Evolutionary conservation across 2,797 vertebrate species (phyloP).

Genomic region (Chelmon rostratus): DNA sequence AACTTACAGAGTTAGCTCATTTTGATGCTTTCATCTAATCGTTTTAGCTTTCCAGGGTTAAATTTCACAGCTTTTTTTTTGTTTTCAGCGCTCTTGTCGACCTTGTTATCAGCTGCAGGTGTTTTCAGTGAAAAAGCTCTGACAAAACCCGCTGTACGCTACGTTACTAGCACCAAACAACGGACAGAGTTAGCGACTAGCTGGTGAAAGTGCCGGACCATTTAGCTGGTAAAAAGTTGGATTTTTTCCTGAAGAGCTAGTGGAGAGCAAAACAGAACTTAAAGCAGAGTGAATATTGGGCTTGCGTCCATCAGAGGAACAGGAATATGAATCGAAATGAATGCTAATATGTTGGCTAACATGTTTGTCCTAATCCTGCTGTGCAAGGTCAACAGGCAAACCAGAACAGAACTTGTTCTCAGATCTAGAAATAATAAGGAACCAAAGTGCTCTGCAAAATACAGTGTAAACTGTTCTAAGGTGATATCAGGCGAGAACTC

Average conservation of each 20-base stretch:
- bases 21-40: too few species aligned
- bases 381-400: not conserved
- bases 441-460: not conserved
- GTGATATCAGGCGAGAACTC: slow-evolving; percentile 11
- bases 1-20: too few species aligned
- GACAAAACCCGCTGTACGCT: too few species aligned
- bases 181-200: too few species aligned
- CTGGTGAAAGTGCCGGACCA: too few species aligned
- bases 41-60: too few species aligned
- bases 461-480: not conserved
- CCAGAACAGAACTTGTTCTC: not conserved
- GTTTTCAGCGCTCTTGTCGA: too few species aligned
- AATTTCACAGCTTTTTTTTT: too few species aligned
- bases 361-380: not conserved
- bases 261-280: not conserved
- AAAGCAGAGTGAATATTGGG: not conserved
- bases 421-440: not conserved
- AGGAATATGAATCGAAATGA: not conserved
- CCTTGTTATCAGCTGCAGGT: too few species aligned
- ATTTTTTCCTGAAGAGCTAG: not conserved
- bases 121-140: too few species aligned
- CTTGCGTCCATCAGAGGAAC: not conserved
- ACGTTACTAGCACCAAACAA: too few species aligned
- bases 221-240: too few species aligned
- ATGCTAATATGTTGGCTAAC: not conserved